A percentile compares a stretch with the other conserved stretches of the same genome.
Evolutionary conservation across 2,888 invertebrate species (phyloP).

Genomic region (Sminthurinus aureus): DNA sequence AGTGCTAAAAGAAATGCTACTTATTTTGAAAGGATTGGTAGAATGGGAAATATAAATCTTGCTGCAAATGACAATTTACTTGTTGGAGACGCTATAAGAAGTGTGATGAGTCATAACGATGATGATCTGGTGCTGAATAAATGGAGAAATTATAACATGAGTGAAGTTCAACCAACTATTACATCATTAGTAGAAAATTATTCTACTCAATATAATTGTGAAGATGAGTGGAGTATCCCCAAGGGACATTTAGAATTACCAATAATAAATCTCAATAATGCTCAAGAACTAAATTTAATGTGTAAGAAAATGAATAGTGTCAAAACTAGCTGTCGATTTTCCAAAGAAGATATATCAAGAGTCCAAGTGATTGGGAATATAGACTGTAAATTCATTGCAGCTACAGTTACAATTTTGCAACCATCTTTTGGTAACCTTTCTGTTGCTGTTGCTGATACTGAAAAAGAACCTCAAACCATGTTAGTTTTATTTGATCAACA

Average conservation of each 20-base stretch:
- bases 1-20: too few species aligned
- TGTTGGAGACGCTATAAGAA: not conserved
- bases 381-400: slow-evolving; percentile 76
- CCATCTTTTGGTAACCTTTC: too few species aligned
- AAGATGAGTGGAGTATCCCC: not conserved
- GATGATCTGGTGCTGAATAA: slow-evolving; percentile 16
- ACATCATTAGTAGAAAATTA: too few species aligned
- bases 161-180: too few species aligned
- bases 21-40: not conserved
- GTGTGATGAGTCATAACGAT: not conserved
- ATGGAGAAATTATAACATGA: not conserved
- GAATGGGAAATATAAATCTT: slow-evolving; percentile 7
- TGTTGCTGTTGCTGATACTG: not conserved
- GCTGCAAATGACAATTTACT: not conserved
- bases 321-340: slow-evolving; percentile 33
- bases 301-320: slow-evolving; percentile 6
- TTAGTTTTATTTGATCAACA: slow-evolving; percentile 84
- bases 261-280: not conserved
- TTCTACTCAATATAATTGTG: too few species aligned
- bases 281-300: slow-evolving; percentile 20
- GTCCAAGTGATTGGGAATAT: slow-evolving; percentile 75
- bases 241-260: slow-evolving; percentile 3
- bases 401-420: slow-evolving; percentile 61
- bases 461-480: slow-evolving; percentile 57
- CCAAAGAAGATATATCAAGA: slow-evolving; percentile 47